Conservation (phyloP, 2,888 invertebrate genomes). For the Acanthopleura granulata region DNA sequence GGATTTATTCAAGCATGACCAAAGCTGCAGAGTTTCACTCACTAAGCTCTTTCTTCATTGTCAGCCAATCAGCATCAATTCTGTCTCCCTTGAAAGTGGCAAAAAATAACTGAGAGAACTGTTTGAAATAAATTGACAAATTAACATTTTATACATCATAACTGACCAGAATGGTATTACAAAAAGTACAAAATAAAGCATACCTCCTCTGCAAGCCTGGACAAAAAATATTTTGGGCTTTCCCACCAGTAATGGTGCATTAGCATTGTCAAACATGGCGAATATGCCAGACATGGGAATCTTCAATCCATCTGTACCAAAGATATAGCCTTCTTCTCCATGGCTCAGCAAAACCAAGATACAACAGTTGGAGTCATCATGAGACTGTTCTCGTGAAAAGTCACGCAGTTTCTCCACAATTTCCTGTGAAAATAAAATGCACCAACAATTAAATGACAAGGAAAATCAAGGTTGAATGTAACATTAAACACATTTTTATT, state of each 20-base stretch:
- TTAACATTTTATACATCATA: too few species aligned
- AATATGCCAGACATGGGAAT: conserved; percentile 53
- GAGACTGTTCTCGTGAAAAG: conserved; percentile 46
- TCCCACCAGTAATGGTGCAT: conserved; percentile 51
- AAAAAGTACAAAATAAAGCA: conserved; percentile 14
- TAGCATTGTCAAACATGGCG: conserved; percentile 53
- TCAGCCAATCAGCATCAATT: too few species aligned
- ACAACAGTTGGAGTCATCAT: conserved; percentile 43
- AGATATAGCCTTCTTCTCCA: conserved; percentile 61
- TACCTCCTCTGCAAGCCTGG: conserved; percentile 64
- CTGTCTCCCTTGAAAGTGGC: too few species aligned
- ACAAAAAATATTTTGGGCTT: conserved; percentile 64
- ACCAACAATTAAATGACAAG: neutral
- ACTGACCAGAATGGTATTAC: too few species aligned
- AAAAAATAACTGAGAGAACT: too few species aligned
- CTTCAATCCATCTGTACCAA: conserved; percentile 59
- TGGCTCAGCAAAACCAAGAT: conserved; percentile 62
- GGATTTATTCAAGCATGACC: too few species aligned
- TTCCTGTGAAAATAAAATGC: conserved; percentile 31
- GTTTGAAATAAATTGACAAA: too few species aligned
- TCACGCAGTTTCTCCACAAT: conserved; percentile 47
- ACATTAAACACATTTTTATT: too few species aligned
- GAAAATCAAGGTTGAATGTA: too few species aligned
- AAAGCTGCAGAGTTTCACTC: too few species aligned
- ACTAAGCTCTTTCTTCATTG: too few species aligned